Evolutionary conservation across 2,797 vertebrate species (phyloP), one percentile per base, ranked within the genome.

Genomic region (Pangasius krempfi): DNA sequence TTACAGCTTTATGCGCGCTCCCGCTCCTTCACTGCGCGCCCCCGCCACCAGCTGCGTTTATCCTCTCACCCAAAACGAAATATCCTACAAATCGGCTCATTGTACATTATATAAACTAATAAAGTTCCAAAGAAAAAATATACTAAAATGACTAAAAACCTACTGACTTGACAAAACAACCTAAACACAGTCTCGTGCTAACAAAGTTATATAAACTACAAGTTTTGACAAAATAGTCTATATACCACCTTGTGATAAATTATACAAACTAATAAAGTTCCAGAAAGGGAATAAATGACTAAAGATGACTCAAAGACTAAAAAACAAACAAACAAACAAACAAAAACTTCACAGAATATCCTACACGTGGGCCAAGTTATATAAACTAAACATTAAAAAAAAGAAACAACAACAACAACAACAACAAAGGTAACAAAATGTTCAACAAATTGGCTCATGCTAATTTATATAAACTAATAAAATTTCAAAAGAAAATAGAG

Each of bases 1-100:
- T 99, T 98, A 99, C 98, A 96, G 97, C 98, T 99, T 98, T 99
- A 99, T 98, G 98, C 79, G 78, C 85, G 72, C 44, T 86, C 56
- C 85, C 54, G 85, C n/a, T 33, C 44, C 64, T 52, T 85, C n/a
- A 85, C 22, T 50, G 70, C 56, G 54, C 72, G 68, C 87, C 82
- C 85, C 66, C 86, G 52, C 37, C 86, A 52, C 73, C 83, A 25
- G 47, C 79, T 62, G 33, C 79, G 58, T 66, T 66, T 78, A 79
- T 62, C 58, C 20, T 62, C 85, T 50, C 9, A 47, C 58, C 62
- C n/a, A 20, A 54, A 33, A 56, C 33, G 25, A 82, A 44, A 82
- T 16, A 82, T n/a, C 33, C 79, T 25, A 30, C 79, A 40, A 60
- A 81, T 60, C 56, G 22, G 20, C 79, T 40, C 30, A 60, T 40